Evolutionary conservation across 1,140 invertebrate genomes (phyloP), one percentile per base, ranked within the genome.

Genomic region (Homarus americanus): DNA sequence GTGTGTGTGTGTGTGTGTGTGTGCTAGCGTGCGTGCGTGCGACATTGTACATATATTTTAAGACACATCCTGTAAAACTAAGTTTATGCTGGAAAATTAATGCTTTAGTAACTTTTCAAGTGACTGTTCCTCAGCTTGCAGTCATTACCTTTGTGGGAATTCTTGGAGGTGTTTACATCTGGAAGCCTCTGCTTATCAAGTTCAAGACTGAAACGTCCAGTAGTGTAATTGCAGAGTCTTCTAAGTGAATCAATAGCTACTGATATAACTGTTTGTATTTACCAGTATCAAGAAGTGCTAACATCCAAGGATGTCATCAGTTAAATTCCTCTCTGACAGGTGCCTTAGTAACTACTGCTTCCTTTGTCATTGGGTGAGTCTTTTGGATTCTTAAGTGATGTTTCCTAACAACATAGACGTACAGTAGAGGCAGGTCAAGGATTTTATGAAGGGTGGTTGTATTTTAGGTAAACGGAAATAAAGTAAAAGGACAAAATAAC

Each of bases 61-160:
- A n/a, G n/a, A n/a, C n/a, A n/a, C n/a, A n/a, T n/a, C n/a, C n/a
- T n/a, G n/a, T n/a, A n/a, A n/a, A n/a, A n/a, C n/a, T n/a, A n/a
- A n/a, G n/a, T n/a, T 49, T 49, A 49, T 7, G 44, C 9, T 15
- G 15, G 44, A 49, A 15, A 49, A 63, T 63, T 24, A 63, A 20
- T 63, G 12, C 24, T 63, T 63, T 15, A 17, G 3, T 63, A 4
- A 7, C 44, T 63, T 63, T 63, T 24, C 12, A 24, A 24, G 34
- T 87, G 49, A 87, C 85, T n/a, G 73, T 63, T 34, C 28, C 75
- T 5, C 85, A 87, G 73, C 34, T 87, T 40, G 85, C 85, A 49
- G 15, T 87, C 12, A 24, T 58, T 5, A 58, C 73, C 20, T 58
- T 58, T 58, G 34, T 87, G 10, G 85, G 85, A 20, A 66, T 87